Conservation (phyloP, 2,113 vertebrate genomes). For the Silurus asotus region DNA sequence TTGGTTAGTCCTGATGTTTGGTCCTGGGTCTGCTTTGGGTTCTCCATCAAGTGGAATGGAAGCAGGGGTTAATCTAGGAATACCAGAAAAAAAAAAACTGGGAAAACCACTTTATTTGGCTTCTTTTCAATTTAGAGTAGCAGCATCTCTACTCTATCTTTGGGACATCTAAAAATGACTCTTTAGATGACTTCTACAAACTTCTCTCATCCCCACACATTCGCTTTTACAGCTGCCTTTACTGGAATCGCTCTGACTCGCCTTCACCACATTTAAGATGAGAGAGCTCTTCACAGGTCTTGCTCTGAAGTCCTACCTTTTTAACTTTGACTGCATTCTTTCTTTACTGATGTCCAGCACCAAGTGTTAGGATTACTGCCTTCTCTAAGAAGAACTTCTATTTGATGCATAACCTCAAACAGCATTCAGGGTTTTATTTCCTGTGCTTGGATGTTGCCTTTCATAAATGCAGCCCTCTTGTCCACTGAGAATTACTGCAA, state of each 20-base stretch:
- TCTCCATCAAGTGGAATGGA: background rate
- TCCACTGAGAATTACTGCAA: background rate
- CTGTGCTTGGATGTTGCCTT: background rate
- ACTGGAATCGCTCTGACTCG: background rate
- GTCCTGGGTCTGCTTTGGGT: background rate
- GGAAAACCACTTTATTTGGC: background rate
- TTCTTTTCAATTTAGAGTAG: background rate
- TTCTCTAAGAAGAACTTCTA: background rate
- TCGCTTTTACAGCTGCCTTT: background rate
- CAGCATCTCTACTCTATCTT: background rate
- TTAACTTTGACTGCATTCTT: background rate
- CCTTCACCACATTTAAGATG: background rate
- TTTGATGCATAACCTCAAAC: background rate
- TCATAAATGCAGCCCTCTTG: background rate
- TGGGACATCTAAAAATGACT: background rate
- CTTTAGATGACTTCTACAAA: background rate
- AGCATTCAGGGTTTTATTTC: background rate
- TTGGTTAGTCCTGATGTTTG: background rate
- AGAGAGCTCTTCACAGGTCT: no score
- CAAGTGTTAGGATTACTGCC: background rate
- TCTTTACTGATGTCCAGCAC: background rate
- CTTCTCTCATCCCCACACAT: background rate
- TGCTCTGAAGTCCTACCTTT: background rate
- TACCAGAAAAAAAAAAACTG: background rate
- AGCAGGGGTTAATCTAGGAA: background rate